Evolutionary conservation across 2,888 invertebrate species (phyloP).

Genomic region (Papilio elwesi): DNA sequence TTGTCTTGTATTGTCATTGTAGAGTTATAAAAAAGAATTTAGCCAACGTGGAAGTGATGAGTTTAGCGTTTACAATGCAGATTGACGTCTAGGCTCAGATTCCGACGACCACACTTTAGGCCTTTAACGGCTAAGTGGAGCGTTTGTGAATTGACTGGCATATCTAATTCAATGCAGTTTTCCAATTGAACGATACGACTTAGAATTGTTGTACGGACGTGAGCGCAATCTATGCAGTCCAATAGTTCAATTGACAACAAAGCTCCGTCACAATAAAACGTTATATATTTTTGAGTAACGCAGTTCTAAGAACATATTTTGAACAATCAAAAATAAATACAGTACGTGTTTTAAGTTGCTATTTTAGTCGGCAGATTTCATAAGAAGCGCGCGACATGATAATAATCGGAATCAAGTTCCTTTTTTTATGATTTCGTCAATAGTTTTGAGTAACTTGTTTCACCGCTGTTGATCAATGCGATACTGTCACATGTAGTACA

Average conservation of each 20-base stretch:
- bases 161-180: slow-evolving; percentile 25
- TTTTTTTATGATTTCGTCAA: too few species aligned
- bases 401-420: too few species aligned
- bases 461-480: too few species aligned
- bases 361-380: too few species aligned
- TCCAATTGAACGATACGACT: slow-evolving; percentile 9
- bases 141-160: neutral
- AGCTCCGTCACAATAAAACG: neutral
- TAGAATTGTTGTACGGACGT: slow-evolving; percentile 4
- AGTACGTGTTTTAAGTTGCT: too few species aligned
- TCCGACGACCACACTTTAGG: neutral
- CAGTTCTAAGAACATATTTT: neutral
- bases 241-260: slow-evolving; percentile 2
- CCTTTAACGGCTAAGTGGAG: neutral
- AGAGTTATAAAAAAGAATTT: too few species aligned
- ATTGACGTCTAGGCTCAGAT: neutral
- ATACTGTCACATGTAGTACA: too few species aligned
- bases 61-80: neutral
- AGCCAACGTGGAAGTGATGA: neutral
- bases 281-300: neutral
- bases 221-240: neutral
- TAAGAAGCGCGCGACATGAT: too few species aligned
- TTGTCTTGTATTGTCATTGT: too few species aligned
- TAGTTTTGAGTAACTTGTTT: too few species aligned
- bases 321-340: too few species aligned